phyloP scores from a whole-genome alignment of 1,140 invertebrate species.

The Scaptomyza graminum region DNA sequence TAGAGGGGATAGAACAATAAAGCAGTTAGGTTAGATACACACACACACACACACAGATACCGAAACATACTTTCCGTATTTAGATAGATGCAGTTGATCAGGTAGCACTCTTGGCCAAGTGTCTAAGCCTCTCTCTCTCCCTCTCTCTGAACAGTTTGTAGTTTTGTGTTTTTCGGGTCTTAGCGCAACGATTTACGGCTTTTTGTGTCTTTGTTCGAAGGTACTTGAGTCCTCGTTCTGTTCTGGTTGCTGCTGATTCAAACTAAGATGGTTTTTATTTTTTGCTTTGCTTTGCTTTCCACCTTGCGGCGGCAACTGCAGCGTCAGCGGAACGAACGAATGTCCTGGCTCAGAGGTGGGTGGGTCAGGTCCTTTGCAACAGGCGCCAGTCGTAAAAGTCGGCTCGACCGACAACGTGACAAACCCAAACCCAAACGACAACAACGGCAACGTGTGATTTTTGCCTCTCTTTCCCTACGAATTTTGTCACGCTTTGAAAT shows the following conservation, averaged over 20 bases:
- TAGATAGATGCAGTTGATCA: slow-evolving; percentile 1
- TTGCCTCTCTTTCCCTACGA: slow-evolving; percentile 1
- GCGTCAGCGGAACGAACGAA: slow-evolving; percentile 15
- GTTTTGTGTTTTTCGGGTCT: slow-evolving; percentile 18
- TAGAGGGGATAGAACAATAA: slow-evolving; percentile 71
- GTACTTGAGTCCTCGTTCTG: slow-evolving; percentile 50
- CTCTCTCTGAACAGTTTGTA: no score
- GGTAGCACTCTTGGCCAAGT: slow-evolving; percentile 50
- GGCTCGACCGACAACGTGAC: slow-evolving; percentile 21
- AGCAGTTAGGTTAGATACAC: slow-evolving; percentile 32
- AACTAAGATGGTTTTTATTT: slow-evolving; percentile 66
- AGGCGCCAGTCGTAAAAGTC: slow-evolving; percentile 78
- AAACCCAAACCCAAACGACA: slow-evolving; percentile 3
- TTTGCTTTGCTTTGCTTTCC: slow-evolving; percentile 56
- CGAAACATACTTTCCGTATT: no score
- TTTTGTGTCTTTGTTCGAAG: slow-evolving; percentile 30
- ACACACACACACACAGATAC: neutral
- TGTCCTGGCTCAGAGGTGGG: slow-evolving; percentile 40
- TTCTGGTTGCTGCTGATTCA: slow-evolving; percentile 52
- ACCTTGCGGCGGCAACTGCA: slow-evolving; percentile 16
- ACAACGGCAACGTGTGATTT: no score
- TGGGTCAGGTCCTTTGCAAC: slow-evolving; percentile 72
- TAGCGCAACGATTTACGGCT: slow-evolving; percentile 70
- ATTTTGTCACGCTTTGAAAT: slow-evolving; percentile 82
- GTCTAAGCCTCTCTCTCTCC: slow-evolving; percentile 55